Evolutionary conservation across 2,888 invertebrate species (phyloP).

Genomic region (Platypus cylindrus): DNA sequence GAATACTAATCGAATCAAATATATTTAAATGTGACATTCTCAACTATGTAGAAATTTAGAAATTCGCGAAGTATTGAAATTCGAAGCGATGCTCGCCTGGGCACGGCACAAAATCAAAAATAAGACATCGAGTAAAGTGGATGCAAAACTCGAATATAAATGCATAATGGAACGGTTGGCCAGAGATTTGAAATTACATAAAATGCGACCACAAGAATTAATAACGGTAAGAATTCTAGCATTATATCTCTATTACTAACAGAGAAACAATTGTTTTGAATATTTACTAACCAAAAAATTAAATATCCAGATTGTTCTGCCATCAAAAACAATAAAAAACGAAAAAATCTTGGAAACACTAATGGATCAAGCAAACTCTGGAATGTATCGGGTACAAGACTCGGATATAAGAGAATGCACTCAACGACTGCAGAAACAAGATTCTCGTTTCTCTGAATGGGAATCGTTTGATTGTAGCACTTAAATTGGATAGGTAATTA

Average conservation of each 20-base stretch:
- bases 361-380: conserved; percentile 86
- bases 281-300: conserved; percentile 1
- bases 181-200: conserved; percentile 75
- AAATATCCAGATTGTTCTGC: conserved; percentile 59
- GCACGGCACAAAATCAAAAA: conserved; percentile 71
- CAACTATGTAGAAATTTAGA: conserved; percentile 59
- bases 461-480: conserved; percentile 60
- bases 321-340: conserved; percentile 85
- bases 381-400: conserved; percentile 85
- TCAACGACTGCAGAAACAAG: conserved; percentile 75
- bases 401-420: conserved; percentile 78
- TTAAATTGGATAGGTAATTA: conserved; percentile 18
- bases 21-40: conserved; percentile 13
- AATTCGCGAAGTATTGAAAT: conserved; percentile 79
- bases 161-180: conserved; percentile 87
- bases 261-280: neutral
- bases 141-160: conserved; percentile 80
- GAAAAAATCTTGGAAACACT: conserved; percentile 84
- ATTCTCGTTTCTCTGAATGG: conserved; percentile 73
- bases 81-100: conserved; percentile 89
- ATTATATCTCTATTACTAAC: neutral
- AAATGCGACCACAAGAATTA: conserved; percentile 85
- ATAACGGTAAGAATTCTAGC: conserved; percentile 50
- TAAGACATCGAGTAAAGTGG: conserved; percentile 66
- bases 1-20: neutral